Percentiles rank a stretch among this genome's conserved stretches.
phyloP scores from a whole-genome alignment of 2,888 invertebrate genomes.

The Gnatocerus cornutus region DNA sequence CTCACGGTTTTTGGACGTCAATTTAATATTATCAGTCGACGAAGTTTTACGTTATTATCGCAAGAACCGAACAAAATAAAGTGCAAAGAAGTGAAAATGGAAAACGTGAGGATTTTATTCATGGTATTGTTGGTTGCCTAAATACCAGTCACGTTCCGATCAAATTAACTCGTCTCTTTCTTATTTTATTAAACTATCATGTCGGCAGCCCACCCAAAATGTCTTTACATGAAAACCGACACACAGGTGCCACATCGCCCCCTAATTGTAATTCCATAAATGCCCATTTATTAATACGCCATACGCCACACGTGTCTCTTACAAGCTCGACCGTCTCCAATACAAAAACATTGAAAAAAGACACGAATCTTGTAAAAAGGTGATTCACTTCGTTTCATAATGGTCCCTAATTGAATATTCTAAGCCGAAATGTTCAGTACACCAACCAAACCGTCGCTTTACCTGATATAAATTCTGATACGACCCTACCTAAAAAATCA shows the following conservation, averaged over 20 bases:
- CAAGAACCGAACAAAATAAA: too few relatives aligned
- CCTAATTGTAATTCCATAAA: constrained; percentile 30
- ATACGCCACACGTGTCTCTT: constrained; percentile 44
- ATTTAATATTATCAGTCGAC: too few relatives aligned
- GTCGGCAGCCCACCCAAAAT: constrained; percentile 6
- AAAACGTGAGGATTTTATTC: not conserved
- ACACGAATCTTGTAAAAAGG: constrained; percentile 60
- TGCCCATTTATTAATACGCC: constrained; percentile 34
- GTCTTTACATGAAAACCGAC: not conserved
- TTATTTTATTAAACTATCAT: constrained; percentile 15
- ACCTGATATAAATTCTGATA: constrained; percentile 36
- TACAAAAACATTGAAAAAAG: constrained; percentile 42
- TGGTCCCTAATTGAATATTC: constrained; percentile 51
- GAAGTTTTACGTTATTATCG: too few relatives aligned
- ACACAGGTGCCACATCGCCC: constrained; percentile 27
- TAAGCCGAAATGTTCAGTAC: constrained; percentile 33
- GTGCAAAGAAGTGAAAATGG: too few relatives aligned
- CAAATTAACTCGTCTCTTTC: constrained; percentile 6
- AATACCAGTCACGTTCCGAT: not conserved
- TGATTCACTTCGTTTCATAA: constrained; percentile 59
- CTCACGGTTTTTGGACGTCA: too few relatives aligned
- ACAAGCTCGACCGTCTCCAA: constrained; percentile 32
- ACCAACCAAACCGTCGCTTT: constrained; percentile 18
- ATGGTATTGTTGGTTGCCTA: constrained; percentile 22
- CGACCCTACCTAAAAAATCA: not conserved